These are phyloP conservation scores for Hypolimnas misippus DNA, from an alignment of 2,888 invertebrate genomes.

Conservation along the genomic window DNA sequence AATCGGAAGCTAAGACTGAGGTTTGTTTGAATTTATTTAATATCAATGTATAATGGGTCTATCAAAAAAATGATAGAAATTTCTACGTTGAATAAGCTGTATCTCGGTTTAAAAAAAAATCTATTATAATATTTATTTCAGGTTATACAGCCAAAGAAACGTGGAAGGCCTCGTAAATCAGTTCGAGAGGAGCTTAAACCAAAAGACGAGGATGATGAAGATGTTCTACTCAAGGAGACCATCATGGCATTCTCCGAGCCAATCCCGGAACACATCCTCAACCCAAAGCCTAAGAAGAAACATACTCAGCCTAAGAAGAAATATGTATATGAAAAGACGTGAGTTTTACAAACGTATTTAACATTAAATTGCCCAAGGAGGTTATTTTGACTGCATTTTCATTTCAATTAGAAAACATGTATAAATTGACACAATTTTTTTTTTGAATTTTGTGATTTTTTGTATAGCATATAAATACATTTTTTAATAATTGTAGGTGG, in stretches of 20 bases:
- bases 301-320: constrained; percentile 54
- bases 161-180: constrained; percentile 71
- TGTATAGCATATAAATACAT: no score
- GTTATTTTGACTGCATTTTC: no score
- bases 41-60: no score
- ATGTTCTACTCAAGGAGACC: constrained; percentile 76
- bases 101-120: no score
- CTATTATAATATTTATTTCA: neutral
- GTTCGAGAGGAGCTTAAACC: constrained; percentile 41
- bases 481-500: no score
- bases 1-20: constrained; percentile 57
- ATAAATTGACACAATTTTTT: no score
- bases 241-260: constrained; percentile 79
- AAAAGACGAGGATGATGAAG: constrained; percentile 62
- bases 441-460: no score
- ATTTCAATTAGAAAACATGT: no score
- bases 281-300: constrained; percentile 74
- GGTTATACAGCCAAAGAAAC: constrained; percentile 52
- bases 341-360: constrained; percentile 54
- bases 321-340: constrained; percentile 77
- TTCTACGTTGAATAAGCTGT: no score
- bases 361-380: no score
- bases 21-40: constrained; percentile 29
- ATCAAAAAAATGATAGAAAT: no score
- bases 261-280: constrained; percentile 74